A percentile compares a stretch with the other conserved stretches of the same genome.
These are phyloP conservation scores for Tychaedon coryphoeus DNA, from an alignment of 2,113 vertebrate genomes.

Conservation along the genomic window DNA sequence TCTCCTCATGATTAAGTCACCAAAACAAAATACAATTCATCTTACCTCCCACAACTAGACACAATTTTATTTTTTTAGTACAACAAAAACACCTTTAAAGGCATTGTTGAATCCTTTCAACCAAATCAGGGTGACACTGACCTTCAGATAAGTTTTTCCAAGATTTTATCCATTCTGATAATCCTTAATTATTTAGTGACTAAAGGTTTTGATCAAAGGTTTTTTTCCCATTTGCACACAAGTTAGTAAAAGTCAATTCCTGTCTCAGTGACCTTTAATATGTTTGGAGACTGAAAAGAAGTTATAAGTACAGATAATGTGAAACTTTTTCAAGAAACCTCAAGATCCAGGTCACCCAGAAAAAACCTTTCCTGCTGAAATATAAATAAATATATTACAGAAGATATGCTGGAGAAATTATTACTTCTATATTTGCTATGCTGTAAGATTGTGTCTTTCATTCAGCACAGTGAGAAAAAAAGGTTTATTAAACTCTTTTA, in stretches of 20 bases:
- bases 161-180: not conserved
- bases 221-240: not conserved
- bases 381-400: not conserved
- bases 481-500: not conserved
- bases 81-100: not conserved
- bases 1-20: not conserved
- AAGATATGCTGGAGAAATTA: not conserved
- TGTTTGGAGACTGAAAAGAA: not conserved
- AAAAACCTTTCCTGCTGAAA: not conserved
- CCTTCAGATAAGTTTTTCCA: not conserved
- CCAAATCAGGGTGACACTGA: not conserved
- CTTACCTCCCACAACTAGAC: not conserved
- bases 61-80: not conserved
- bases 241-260: not conserved
- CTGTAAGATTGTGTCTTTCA: not conserved
- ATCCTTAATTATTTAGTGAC: not conserved
- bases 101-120: not conserved
- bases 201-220: not conserved
- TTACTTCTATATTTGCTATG: not conserved
- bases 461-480: not conserved
- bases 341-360: not conserved
- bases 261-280: not conserved
- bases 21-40: not conserved
- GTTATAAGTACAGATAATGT: not conserved
- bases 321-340: not conserved